A percentile compares a stretch with the other conserved stretches of the same genome.
These are phyloP conservation scores for Ricordea florida DNA, from an alignment of 92 coral and sea anemone genomes.

Conservation along the genomic window DNA sequence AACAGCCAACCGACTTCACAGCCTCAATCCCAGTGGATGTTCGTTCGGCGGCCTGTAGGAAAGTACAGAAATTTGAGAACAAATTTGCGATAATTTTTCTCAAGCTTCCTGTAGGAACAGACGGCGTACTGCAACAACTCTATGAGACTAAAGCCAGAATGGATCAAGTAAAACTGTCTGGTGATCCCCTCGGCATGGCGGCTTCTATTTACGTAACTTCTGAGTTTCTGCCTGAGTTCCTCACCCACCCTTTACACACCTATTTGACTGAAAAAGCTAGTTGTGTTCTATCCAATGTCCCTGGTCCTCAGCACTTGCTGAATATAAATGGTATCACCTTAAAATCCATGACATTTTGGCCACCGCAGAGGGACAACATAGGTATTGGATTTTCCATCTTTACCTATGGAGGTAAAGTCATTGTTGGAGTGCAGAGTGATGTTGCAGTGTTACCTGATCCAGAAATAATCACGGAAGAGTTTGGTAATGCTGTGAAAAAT, in stretches of 20 bases:
- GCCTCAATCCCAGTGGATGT: conserved; percentile 87
- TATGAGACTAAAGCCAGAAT: conserved; percentile 77
- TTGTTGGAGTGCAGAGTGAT: conserved; percentile 81
- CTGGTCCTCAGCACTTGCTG: conserved; percentile 76
- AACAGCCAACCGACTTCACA: conserved; percentile 70
- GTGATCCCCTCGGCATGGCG: conserved; percentile 80
- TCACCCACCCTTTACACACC: conserved; percentile 41
- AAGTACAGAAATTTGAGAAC: conserved; percentile 63
- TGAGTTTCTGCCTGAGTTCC: conserved; percentile 66
- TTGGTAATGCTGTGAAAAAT: conserved; percentile 63
- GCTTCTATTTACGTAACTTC: conserved; percentile 40
- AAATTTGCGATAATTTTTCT: conserved; percentile 73
- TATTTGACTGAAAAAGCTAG: conserved; percentile 63
- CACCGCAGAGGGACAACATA: conserved; percentile 83
- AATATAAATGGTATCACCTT: conserved; percentile 53
- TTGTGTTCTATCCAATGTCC: conserved; percentile 90
- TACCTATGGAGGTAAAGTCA: conserved; percentile 80
- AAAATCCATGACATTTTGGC: conserved; percentile 73
- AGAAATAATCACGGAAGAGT: conserved; percentile 61
- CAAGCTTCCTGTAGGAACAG: conserved; percentile 65
- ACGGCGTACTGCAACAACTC: conserved; percentile 59
- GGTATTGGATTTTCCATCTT: conserved; percentile 85
- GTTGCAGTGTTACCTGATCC: conserved; percentile 77
- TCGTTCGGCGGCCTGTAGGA: conserved; percentile 40
- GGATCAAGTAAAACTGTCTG: conserved; percentile 77